Evolutionary conservation across 53 echinoderm and acorn worm species (phyloP).

Genomic region (Apostichopus leukothele): DNA sequence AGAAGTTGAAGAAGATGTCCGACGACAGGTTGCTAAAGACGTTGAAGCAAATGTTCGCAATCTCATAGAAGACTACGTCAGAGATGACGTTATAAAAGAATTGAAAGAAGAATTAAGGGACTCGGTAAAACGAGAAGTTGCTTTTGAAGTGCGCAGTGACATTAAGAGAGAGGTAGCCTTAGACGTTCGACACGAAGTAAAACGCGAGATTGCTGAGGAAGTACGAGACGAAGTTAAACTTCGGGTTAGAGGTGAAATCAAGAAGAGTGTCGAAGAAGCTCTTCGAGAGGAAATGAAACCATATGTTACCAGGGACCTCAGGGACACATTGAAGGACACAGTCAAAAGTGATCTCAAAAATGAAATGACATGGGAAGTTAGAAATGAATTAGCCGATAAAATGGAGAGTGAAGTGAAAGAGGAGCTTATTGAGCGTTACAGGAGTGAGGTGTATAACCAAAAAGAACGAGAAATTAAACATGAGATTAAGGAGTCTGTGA

Average conservation of each 20-base stretch:
- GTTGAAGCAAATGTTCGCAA: conserved; percentile 1
- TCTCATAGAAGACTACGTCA: not conserved
- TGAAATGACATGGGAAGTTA: not conserved
- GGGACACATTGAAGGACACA: not conserved
- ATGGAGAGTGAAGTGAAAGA: conserved; percentile 7
- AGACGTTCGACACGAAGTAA: conserved; percentile 33
- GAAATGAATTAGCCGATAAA: conserved; percentile 2
- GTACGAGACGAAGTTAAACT: conserved; percentile 38
- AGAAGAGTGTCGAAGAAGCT: not conserved
- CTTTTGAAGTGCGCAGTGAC: conserved; percentile 31
- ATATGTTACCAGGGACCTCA: not conserved
- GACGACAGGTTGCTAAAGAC: conserved; percentile 11
- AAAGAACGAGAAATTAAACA: conserved; percentile 39
- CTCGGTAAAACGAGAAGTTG: conserved; percentile 30
- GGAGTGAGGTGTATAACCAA: conserved; percentile 4
- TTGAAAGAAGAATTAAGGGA: conserved; percentile 28
- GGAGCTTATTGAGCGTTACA: not conserved
- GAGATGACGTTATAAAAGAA: conserved; percentile 6
- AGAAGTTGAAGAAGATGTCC: conserved; percentile 5
- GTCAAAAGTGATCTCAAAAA: conserved; percentile 6
- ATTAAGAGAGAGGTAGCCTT: conserved; percentile 35
- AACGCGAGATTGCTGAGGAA: conserved; percentile 22
- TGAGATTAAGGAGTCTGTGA: conserved; percentile 3
- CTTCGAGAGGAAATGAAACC: not conserved
- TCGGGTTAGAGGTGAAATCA: conserved; percentile 29